A percentile compares a stretch with the other conserved stretches of the same genome.
Evolutionary conservation across 2,113 vertebrate genomes (phyloP).

Genomic region (Acinonyx jubatus): DNA sequence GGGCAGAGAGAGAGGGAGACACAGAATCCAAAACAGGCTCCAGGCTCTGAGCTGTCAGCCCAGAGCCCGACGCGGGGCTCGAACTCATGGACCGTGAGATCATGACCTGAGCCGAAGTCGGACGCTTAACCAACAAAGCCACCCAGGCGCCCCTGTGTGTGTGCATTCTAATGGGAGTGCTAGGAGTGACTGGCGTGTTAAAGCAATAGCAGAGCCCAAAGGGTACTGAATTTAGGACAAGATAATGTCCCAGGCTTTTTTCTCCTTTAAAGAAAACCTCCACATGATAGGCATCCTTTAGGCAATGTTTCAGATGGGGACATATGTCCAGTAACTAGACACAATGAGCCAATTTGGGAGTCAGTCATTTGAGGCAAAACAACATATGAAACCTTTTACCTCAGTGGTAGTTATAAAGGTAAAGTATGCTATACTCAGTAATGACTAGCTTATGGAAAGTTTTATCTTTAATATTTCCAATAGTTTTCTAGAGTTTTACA

Average conservation of each 20-base stretch:
- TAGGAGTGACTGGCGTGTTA: not conserved
- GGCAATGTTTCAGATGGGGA: not conserved
- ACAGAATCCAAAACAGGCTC: too few relatives aligned
- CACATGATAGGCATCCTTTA: not conserved
- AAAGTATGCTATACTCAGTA: constrained; percentile 11
- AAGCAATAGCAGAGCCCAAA: not conserved
- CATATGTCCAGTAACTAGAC: not conserved
- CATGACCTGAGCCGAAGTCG: too few relatives aligned
- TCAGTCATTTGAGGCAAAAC: not conserved
- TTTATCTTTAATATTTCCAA: constrained; percentile 29
- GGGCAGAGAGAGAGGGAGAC: too few relatives aligned
- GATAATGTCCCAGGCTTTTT: not conserved
- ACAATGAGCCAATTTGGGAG: not conserved
- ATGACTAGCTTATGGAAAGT: not conserved
- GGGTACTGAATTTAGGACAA: not conserved
- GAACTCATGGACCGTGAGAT: too few relatives aligned
- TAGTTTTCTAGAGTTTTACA: not conserved
- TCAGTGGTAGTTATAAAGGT: not conserved
- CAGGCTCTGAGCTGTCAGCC: too few relatives aligned
- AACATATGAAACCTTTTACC: constrained; percentile 21
- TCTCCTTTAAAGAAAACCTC: not conserved
- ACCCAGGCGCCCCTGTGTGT: not conserved
- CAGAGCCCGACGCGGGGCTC: too few relatives aligned
- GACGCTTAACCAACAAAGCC: too few relatives aligned
- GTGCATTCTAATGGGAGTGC: not conserved